Base-by-base conservation (phyloP, 2,113 vertebrate genomes). In the Chloropsis hardwickii region DNA sequence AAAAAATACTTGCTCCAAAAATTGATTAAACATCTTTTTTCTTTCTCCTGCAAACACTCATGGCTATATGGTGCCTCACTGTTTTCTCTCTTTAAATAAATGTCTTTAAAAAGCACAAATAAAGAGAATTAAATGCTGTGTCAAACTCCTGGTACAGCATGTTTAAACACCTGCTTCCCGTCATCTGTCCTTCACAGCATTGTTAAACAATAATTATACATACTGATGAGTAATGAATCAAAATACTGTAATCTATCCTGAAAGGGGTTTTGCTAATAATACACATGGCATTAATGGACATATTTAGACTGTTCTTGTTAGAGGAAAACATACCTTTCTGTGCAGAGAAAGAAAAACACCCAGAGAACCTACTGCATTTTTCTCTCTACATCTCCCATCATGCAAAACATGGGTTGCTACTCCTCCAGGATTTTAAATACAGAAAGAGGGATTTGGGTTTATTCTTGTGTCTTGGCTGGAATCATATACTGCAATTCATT, bases 101-200 rank as follows among this genome's bases (percentile, higher is more conserved):
- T 92, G 86, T 92, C 96, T 97, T 97, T 96, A 83, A 97, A 98
- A 98, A 96, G 84, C 35, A 50, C 45, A 95, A 95, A 97, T 94
- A 95, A 97, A 96, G 92, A 94, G 71, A 97, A 97, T 96, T 96
- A 97, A 97, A 97, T 96, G 94, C 95, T 91, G 16, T 95, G 96
- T 97, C 97, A 96, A 96, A 97, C 96, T 97, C 95, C 96, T 96
- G 97, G 97, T 88, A 93, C 92, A 10, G 47, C 86, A 61, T 98
- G 98, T 98, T 98, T 98, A 98, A 98, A 98, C 98, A 98, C 98
- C 98, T 98, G 98, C 97, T 93, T 94, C 96, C 98, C 98, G 97
- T 98, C 98, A 98, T 96, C 96, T 96, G 95, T 97, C 97, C 96
- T 98, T 98, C 97, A 98, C 97, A 98, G 98, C 85, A 97, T 90